Base-by-base conservation (phyloP, 1,140 invertebrate genomes). In the Proctacanthus coquilletti region DNA sequence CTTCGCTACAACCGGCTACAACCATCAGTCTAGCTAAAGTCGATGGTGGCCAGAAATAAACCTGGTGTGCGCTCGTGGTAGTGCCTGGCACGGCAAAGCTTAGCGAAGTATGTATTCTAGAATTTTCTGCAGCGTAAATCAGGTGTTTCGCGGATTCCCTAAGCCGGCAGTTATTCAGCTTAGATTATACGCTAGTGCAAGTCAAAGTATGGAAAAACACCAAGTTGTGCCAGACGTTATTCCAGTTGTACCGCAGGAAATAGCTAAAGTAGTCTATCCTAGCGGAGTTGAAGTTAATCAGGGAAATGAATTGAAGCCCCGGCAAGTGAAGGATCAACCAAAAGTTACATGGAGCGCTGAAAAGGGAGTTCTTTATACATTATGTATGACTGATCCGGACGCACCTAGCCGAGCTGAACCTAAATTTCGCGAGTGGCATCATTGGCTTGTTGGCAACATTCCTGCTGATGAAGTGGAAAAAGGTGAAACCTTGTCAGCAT, bases 401-500 rank as follows among this genome's bases (percentile, higher is more conserved):
- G 56, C 56, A 19, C 88, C 88, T 8, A 84, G 77, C 47, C 71
- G 86, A 1, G 58, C 70, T 1, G 68, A 80, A 35, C 83, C 77
- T 0, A 81, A 72, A 29, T 80, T 75, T 49, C 68, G 87, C 4
- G 87, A 93, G 64, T 91, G 82, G 75, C 81, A 86, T 47, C 91
- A 94, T 57, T 95, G 89, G 88, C 55, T 94, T 1, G 78, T 95
- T 1, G 81, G 70, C 4, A 96, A 96, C 51, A 88, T 96, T 48
- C 84, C 83, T 6, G 88, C 81, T 10, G 65, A 64, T 43, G 67
- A 85, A 39, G 57, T 95, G 1, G 43, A 51, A 0, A 63, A 71
- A 23, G 91, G 91, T 8, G 80, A 86, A 34, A 47, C 68, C 61
- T 61, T 93, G 0, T 77, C 79, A 1, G 77, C 74, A 3, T 95